Evolutionary conservation across 2,113 vertebrate genomes (phyloP), one percentile per base, ranked within the genome.

Genomic region (Hippocampus guttulatus): DNA sequence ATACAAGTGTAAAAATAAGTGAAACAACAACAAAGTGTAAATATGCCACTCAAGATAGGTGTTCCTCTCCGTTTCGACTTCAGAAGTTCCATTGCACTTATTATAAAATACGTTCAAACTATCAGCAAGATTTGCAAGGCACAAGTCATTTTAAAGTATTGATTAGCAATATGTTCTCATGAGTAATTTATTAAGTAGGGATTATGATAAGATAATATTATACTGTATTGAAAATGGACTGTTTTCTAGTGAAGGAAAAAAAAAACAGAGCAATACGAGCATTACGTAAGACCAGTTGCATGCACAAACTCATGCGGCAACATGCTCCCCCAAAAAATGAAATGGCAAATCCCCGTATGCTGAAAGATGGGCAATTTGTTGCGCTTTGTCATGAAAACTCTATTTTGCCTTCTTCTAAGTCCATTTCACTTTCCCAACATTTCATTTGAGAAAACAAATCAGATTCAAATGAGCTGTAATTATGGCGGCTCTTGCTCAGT

Each of bases 121-220:
- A 45, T 25, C 64, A 47, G 64, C 21, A 47, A 65, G 47, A 16
- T 65, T 25, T 65, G 12, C 23, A 47, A 64, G 63, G n/a, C 40
- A 64, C 40, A 64, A 45, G 63, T 64, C 15, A 43, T 23, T 64
- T 45, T 15, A 8, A 15, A 64, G n/a, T 64, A 43, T 15, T 64
- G 40, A 64, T 45, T 25, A 65, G 64, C 64, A 65, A 65, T 65
- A 65, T 47, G 14, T 65, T 45, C 2, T 65, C 41, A 63, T 41
- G 21, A 41, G 62, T 43, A n/a, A 64, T 64, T n/a, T 8, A 64
- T 9, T 64, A 14, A 7, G 38, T 64, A 43, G 9, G 38, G 40
- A 8, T 15, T 65, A 41, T 3, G 7, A 64, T 16, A 45, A 45
- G 15, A 8, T 8, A 30, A 4, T 33, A 33, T 2, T 60, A 8